A percentile compares a stretch with the other conserved stretches of the same genome.
Conservation (phyloP, 2,113 vertebrate species). For the Saiga tatarica region DNA sequence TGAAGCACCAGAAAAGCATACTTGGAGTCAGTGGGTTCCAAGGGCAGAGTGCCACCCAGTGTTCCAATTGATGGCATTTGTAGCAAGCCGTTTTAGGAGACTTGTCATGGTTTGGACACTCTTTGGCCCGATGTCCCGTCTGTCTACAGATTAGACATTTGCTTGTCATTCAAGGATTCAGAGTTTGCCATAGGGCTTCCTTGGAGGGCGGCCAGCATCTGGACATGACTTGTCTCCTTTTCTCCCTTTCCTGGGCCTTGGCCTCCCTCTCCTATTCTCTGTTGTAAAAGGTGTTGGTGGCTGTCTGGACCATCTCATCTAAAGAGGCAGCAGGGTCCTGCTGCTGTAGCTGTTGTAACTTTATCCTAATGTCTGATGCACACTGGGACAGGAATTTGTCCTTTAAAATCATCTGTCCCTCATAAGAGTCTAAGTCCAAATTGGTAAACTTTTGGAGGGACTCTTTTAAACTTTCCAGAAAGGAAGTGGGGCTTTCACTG, state of each 20-base stretch:
- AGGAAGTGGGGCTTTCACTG: neutral
- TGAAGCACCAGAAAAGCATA: too few relatives aligned
- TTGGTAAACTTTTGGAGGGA: neutral
- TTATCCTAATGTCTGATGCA: neutral
- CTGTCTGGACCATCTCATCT: neutral
- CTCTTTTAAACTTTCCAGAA: neutral
- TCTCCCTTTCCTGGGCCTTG: neutral
- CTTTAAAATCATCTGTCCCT: neutral
- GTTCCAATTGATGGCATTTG: neutral
- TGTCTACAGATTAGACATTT: neutral
- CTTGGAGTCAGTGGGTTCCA: neutral
- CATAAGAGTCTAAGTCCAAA: neutral
- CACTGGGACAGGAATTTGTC: neutral
- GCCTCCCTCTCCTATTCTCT: neutral
- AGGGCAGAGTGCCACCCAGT: neutral
- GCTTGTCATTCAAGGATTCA: neutral
- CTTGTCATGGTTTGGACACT: neutral
- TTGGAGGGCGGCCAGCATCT: neutral
- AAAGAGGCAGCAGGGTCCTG: neutral
- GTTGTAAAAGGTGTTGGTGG: neutral
- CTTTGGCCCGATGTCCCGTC: fast-evolving
- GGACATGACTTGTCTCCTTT: neutral
- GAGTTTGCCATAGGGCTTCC: neutral
- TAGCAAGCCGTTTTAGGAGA: neutral
- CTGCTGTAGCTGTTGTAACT: neutral